phyloP scores from a whole-genome alignment of 2,113 vertebrate species.

The Corvus hawaiiensis region DNA sequence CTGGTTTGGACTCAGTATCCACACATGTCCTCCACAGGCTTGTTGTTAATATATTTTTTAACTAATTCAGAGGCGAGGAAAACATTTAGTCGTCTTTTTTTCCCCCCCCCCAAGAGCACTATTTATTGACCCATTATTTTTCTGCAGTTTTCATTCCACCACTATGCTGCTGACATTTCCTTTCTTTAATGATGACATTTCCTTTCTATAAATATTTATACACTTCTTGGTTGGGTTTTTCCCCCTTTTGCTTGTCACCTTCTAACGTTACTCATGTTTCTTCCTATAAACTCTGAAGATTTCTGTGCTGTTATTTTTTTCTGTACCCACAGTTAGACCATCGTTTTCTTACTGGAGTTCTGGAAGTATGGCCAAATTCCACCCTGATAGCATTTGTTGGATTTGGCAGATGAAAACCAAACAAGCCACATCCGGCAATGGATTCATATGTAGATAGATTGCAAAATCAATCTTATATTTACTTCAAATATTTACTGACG shows the following conservation, averaged over 20 bases:
- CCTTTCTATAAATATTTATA: neutral
- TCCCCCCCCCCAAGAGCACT: fast-evolving
- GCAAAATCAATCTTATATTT: neutral
- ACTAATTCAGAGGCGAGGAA: neutral
- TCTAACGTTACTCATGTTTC: neutral
- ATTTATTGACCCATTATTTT: constrained; percentile 13
- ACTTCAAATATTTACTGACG: constrained; percentile 7
- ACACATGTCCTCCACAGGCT: neutral
- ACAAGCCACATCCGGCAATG: neutral
- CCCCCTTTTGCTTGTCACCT: neutral
- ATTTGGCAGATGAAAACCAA: constrained; percentile 46
- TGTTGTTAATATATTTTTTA: neutral
- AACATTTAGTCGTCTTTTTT: neutral
- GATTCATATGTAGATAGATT: neutral
- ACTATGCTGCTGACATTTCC: neutral
- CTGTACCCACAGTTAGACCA: neutral
- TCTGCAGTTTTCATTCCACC: neutral
- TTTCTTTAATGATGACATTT: neutral
- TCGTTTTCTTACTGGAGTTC: neutral
- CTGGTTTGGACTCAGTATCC: neutral
- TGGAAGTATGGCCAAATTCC: neutral
- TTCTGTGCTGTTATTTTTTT: neutral
- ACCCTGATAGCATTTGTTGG: constrained; percentile 3
- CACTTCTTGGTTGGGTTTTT: neutral
- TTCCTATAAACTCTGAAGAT: neutral